Conservation (phyloP, 2,797 vertebrate genomes). For the Sebastes diploproa region DNA sequence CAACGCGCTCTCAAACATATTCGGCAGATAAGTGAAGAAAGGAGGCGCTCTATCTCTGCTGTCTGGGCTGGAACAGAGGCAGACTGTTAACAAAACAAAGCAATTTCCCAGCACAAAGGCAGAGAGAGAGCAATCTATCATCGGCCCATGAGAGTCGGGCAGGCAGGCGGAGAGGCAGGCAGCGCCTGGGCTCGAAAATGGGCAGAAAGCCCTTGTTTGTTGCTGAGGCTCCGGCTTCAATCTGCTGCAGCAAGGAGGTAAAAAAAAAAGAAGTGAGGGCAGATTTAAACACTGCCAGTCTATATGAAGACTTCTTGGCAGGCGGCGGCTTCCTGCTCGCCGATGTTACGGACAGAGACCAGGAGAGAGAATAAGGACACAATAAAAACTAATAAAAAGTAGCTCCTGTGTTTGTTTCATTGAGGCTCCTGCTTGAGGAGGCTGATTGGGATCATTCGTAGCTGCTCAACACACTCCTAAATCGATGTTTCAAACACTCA, state of each 20-base stretch:
- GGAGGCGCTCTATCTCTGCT: conserved; percentile 45
- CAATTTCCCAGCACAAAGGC: conserved; percentile 77
- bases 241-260: conserved; percentile 37
- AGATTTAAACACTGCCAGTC: conserved; percentile 35
- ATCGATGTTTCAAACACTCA: conserved; percentile 25
- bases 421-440: neutral
- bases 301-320: conserved; percentile 22
- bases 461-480: neutral
- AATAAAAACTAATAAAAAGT: neutral
- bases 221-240: conserved; percentile 36
- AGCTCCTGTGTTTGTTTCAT: neutral
- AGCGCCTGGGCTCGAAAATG: conserved; percentile 3
- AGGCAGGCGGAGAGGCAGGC: conserved; percentile 28
- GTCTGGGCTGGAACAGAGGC: conserved; percentile 55
- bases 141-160: conserved; percentile 50
- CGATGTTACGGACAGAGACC: neutral
- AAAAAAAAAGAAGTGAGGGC: neutral
- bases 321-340: neutral
- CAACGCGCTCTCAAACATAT: conserved; percentile 25
- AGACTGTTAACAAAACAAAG: conserved; percentile 79
- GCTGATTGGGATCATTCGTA: neutral
- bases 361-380: neutral
- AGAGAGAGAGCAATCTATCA: conserved; percentile 77
- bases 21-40: conserved; percentile 54
- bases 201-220: conserved; percentile 53